Conservation (phyloP, 1,140 invertebrate genomes). For the Melitaea cinxia region DNA sequence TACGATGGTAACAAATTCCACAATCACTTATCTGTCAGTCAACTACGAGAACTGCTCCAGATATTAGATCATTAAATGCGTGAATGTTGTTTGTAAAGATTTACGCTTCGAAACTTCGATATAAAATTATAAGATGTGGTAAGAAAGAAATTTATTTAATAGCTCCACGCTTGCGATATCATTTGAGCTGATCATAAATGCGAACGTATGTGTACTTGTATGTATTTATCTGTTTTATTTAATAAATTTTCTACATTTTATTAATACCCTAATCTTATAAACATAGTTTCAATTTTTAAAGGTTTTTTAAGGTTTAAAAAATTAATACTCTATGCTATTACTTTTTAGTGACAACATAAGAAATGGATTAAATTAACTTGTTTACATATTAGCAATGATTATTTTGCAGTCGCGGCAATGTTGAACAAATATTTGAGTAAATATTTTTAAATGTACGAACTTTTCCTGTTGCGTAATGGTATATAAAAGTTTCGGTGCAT, state of each 20-base stretch:
- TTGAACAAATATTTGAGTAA: background rate
- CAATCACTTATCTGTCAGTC: slow-evolving; percentile 43
- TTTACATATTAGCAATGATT: no score
- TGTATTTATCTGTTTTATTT: no score
- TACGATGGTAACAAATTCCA: slow-evolving; percentile 44
- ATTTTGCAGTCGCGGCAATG: background rate
- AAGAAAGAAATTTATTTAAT: slow-evolving; percentile 38
- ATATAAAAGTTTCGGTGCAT: background rate
- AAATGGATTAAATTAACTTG: no score
- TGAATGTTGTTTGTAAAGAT: slow-evolving; percentile 40
- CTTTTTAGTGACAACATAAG: no score
- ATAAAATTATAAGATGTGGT: slow-evolving; percentile 34
- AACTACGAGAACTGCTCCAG: slow-evolving; percentile 40
- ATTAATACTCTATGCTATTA: no score
- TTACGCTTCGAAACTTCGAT: slow-evolving; percentile 15
- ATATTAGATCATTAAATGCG: slow-evolving; percentile 42
- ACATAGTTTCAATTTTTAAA: no score
- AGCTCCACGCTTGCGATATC: slow-evolving; percentile 11
- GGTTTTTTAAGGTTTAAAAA: no score
- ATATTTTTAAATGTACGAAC: background rate
- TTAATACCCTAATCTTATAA: no score
- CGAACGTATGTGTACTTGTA: background rate
- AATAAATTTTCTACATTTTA: no score
- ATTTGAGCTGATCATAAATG: background rate
- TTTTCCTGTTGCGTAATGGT: background rate